phyloP scores from a whole-genome alignment of 2,888 invertebrate genomes.

The Operophtera brumata region DNA sequence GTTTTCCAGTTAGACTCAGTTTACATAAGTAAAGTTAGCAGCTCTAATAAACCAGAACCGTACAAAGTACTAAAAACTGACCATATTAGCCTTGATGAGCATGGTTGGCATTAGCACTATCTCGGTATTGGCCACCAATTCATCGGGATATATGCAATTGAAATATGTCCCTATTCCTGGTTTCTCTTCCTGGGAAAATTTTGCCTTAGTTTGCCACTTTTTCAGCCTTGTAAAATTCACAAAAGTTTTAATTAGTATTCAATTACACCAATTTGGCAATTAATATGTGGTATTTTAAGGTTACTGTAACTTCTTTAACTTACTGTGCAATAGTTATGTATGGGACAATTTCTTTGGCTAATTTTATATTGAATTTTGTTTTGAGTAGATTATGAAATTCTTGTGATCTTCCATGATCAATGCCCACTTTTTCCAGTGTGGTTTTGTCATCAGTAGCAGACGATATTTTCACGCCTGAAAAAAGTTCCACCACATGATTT shows the following conservation, averaged over 20 bases:
- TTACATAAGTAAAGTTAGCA: too few species aligned
- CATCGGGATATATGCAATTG: conserved; percentile 7
- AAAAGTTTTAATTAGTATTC: not conserved
- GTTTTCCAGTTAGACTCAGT: too few species aligned
- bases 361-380: not conserved
- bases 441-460: not conserved
- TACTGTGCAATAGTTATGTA: conserved; percentile 4
- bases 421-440: not conserved
- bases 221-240: conserved; percentile 1
- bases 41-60: too few species aligned
- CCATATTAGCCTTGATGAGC: conserved; percentile 10
- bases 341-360: not conserved
- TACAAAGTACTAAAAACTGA: not conserved
- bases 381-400: not conserved
- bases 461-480: conserved; percentile 1
- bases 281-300: not conserved
- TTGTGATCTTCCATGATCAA: conserved; percentile 1
- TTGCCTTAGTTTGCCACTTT: not conserved
- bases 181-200: not conserved
- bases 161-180: conserved; percentile 8
- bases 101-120: conserved; percentile 13
- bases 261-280: not conserved
- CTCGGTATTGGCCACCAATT: conserved; percentile 8
- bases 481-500: not conserved
- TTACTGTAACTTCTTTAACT: not conserved